Evolutionary conservation across 2,113 vertebrate species (phyloP).

Genomic region (Ceratotherium simum): DNA sequence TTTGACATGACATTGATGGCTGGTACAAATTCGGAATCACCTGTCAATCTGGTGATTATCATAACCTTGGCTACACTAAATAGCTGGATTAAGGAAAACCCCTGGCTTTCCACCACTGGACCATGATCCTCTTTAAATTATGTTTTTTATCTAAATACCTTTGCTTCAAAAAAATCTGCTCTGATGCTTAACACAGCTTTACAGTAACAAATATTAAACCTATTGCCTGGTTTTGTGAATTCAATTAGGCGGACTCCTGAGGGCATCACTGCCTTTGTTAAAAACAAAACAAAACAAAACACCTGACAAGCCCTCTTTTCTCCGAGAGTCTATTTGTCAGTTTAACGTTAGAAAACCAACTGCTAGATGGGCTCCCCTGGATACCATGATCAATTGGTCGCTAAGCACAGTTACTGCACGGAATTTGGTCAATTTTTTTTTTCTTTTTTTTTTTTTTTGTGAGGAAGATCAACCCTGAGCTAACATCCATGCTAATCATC

Average conservation of each 20-base stretch:
- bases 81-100: not conserved
- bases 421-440: slow-evolving; percentile 5
- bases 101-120: not conserved
- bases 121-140: not conserved
- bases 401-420: not conserved
- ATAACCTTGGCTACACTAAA: not conserved
- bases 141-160: not conserved
- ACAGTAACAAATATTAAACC: not conserved
- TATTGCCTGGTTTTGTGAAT: slow-evolving; percentile 29
- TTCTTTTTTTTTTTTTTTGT: no score
- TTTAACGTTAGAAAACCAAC: slow-evolving; percentile 22
- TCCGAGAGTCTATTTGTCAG: not conserved
- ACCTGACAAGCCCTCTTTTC: not conserved
- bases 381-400: slow-evolving; percentile 17
- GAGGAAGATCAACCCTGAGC: no score
- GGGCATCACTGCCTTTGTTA: not conserved
- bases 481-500: no score
- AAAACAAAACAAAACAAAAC: not conserved
- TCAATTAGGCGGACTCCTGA: not conserved
- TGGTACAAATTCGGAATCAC: not conserved
- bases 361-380: not conserved
- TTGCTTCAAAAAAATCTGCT: slow-evolving; percentile 22
- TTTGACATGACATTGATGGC: not conserved
- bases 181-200: slow-evolving; percentile 23
- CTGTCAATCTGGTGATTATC: not conserved